phyloP scores from a whole-genome alignment of 2,888 invertebrate genomes.

The Nebria salina region DNA sequence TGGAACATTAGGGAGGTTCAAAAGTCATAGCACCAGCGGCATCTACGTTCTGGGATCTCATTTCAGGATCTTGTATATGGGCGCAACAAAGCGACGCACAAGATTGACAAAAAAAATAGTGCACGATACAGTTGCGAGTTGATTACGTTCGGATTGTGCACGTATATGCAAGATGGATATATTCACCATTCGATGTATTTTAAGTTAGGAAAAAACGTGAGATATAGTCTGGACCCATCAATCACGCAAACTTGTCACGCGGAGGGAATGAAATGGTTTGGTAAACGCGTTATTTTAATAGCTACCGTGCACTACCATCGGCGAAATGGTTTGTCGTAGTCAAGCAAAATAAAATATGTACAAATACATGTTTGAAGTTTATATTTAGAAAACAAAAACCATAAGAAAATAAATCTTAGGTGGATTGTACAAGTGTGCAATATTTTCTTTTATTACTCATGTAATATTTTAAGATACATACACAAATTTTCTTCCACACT shows the following conservation, averaged over 20 bases:
- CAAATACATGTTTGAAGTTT: background rate
- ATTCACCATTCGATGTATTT: constrained; percentile 28
- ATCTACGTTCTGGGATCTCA: constrained; percentile 33
- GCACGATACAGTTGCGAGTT: constrained; percentile 13
- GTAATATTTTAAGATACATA: no score
- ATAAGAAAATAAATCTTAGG: no score
- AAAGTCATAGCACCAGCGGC: constrained; percentile 34
- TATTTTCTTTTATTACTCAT: no score
- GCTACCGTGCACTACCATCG: background rate
- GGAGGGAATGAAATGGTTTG: constrained; percentile 28
- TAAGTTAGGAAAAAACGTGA: constrained; percentile 18
- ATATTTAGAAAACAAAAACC: background rate
- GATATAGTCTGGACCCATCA: constrained; percentile 32
- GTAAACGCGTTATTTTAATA: constrained; percentile 44
- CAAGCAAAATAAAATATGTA: background rate
- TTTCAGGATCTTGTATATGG: constrained; percentile 26
- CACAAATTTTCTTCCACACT: no score
- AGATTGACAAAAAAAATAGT: background rate
- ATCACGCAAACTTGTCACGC: constrained; percentile 18
- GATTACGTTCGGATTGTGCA: background rate
- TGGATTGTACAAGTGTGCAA: no score
- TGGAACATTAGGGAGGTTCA: constrained; percentile 38
- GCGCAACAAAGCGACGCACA: constrained; percentile 23
- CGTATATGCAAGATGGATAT: constrained; percentile 24
- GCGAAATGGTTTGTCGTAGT: background rate